Evolutionary conservation across 2,797 vertebrate genomes (phyloP).

Genomic region (Alfaro cultratus): DNA sequence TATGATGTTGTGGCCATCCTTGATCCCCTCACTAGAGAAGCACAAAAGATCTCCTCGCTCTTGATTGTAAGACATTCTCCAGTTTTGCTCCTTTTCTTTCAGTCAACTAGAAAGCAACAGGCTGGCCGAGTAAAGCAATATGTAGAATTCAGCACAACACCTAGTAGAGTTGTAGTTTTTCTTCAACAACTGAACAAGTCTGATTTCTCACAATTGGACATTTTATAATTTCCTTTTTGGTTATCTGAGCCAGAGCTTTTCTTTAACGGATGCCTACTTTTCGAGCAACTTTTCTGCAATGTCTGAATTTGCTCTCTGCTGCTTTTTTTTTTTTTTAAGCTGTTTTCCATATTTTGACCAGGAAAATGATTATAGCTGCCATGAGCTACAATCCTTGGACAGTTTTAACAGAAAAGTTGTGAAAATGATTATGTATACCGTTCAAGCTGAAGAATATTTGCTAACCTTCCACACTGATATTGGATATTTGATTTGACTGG

Average conservation of each 20-base stretch:
- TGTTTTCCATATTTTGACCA: not conserved
- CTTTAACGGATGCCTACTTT: not conserved
- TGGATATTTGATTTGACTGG: not conserved
- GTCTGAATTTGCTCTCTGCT: not conserved
- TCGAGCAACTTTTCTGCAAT: not conserved
- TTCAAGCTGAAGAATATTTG: not conserved
- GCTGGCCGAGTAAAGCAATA: not conserved
- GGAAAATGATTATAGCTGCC: not conserved
- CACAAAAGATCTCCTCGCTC: slow-evolving; percentile 92
- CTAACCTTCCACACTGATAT: not conserved
- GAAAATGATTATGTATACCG: not conserved
- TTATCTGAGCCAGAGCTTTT: not conserved
- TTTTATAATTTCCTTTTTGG: not conserved
- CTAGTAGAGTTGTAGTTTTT: not conserved
- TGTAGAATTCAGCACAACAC: not conserved
- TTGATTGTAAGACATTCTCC: slow-evolving; percentile 86
- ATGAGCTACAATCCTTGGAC: not conserved
- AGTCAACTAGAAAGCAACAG: not conserved
- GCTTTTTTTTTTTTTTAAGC: not conserved
- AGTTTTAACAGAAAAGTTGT: not conserved
- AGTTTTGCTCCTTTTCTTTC: not conserved
- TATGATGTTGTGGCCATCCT: slow-evolving; percentile 90
- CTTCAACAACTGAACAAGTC: not conserved
- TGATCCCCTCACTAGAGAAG: slow-evolving; percentile 92
- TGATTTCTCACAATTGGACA: not conserved